phyloP scores from a whole-genome alignment of 2,888 invertebrate genomes.

The Monochamus alternatus region DNA sequence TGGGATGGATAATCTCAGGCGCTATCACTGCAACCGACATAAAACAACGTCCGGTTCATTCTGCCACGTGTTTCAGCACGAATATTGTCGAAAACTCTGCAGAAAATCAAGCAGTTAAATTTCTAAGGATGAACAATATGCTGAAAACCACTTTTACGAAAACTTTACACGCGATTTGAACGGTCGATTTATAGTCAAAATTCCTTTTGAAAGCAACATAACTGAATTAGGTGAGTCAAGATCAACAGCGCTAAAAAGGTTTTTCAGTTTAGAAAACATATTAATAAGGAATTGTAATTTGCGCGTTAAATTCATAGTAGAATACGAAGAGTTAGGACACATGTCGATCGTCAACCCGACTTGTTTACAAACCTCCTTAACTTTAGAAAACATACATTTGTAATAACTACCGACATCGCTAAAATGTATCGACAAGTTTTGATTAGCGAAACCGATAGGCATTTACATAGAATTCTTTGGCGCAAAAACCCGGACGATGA shows the following conservation, averaged over 20 bases:
- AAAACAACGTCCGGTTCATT: no score
- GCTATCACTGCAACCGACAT: no score
- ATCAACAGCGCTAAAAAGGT: conserved; percentile 42
- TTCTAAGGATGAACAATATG: conserved; percentile 38
- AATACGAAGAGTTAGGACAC: conserved; percentile 45
- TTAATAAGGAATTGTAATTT: conserved; percentile 37
- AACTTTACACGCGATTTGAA: conserved; percentile 24
- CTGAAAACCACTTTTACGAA: conserved; percentile 41
- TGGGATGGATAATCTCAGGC: no score
- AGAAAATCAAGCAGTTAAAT: conserved; percentile 30
- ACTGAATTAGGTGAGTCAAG: conserved; percentile 46
- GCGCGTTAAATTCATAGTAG: conserved; percentile 40
- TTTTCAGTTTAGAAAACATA: conserved; percentile 45
- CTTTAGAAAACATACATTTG: no score
- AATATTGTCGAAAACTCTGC: no score
- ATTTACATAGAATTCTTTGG: no score
- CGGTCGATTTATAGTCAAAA: conserved; percentile 42
- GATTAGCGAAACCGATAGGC: no score
- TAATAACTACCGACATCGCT: no score
- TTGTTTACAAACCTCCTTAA: no score
- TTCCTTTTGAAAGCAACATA: conserved; percentile 39
- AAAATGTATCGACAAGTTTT: no score
- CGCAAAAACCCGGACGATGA: no score
- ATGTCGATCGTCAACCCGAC: conserved; percentile 27
- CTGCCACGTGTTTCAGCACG: no score